A percentile compares a stretch with the other conserved stretches of the same genome.
These are phyloP conservation scores for Rhynchophorus ferrugineus DNA, from an alignment of 1,140 invertebrate genomes.

Conservation along the genomic window DNA sequence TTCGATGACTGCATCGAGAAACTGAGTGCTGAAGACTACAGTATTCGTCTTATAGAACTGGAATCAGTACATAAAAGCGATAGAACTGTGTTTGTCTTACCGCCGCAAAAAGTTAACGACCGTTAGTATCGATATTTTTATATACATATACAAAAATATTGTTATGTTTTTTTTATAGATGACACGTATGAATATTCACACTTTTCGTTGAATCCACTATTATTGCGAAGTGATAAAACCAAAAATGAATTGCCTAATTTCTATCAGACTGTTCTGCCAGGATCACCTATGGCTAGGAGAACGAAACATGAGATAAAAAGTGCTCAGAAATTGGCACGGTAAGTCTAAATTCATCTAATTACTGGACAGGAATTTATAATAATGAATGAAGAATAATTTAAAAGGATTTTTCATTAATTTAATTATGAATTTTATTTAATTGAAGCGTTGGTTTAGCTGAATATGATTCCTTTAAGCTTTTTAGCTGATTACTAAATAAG, in stretches of 20 bases:
- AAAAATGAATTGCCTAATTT: constrained; percentile 40
- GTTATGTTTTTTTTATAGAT: too few species aligned
- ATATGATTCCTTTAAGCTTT: too few species aligned
- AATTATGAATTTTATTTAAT: too few species aligned
- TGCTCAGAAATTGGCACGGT: constrained; percentile 75
- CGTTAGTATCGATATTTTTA: constrained; percentile 9
- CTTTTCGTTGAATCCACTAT: constrained; percentile 48
- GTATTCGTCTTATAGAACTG: constrained; percentile 34
- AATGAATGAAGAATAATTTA: too few species aligned
- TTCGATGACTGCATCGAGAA: constrained; percentile 95
- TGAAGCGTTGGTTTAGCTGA: too few species aligned
- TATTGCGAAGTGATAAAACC: constrained; percentile 43
- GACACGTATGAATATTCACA: constrained; percentile 46
- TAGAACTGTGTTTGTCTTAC: constrained; percentile 89
- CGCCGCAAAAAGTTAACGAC: constrained; percentile 68
- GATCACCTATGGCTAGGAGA: constrained; percentile 82
- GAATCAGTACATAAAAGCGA: constrained; percentile 57
- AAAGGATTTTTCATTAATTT: too few species aligned
- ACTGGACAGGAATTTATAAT: too few species aligned
- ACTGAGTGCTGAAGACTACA: constrained; percentile 52
- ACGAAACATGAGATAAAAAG: constrained; percentile 93
- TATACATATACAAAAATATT: too few species aligned
- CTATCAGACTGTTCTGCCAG: constrained; percentile 54
- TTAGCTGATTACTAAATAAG: too few species aligned
- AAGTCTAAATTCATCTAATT: too few species aligned